These are phyloP conservation scores for Corydoras sp. DNA, from an alignment of 2,113 vertebrate species.

Conservation along the genomic window DNA sequence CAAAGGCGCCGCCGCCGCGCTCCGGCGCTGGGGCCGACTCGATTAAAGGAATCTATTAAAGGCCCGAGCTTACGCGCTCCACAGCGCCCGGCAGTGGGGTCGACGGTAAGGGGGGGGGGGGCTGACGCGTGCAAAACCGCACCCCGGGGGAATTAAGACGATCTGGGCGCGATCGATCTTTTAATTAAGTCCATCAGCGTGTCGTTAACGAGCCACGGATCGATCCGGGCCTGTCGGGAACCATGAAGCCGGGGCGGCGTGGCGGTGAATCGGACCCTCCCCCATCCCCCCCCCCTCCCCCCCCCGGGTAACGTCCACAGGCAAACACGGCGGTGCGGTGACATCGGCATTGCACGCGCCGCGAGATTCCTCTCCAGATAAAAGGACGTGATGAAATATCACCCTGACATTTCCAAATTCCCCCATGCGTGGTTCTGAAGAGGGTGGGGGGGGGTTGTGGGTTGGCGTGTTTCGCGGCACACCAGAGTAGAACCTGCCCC, in stretches of 20 bases:
- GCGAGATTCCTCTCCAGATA: conserved; percentile 1
- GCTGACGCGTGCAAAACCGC: conserved; percentile 27
- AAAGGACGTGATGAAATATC: conserved; percentile 22
- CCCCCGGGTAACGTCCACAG: too few species aligned
- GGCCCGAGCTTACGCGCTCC: conserved; percentile 9
- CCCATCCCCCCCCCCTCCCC: too few species aligned
- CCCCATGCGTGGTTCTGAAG: conserved; percentile 12
- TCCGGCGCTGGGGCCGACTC: conserved; percentile 48
- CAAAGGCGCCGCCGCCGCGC: conserved; percentile 49
- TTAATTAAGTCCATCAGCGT: conserved; percentile 64
- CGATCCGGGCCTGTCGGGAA: conserved; percentile 56
- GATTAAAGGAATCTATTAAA: conserved; percentile 48
- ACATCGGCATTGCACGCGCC: background rate
- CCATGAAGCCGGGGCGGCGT: conserved; percentile 34
- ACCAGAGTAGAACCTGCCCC: conserved; percentile 6
- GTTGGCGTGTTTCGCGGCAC: background rate
- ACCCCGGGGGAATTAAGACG: conserved; percentile 57
- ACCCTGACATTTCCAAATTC: conserved; percentile 30
- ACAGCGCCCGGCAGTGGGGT: background rate
- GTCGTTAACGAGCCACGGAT: conserved; percentile 60
- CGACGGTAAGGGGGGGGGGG: conserved; percentile 11
- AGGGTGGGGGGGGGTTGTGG: conserved; percentile 5
- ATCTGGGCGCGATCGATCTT: conserved; percentile 56
- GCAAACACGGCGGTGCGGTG: too few species aligned
- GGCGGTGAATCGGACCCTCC: too few species aligned